A percentile compares a stretch with the other conserved stretches of the same genome.
phyloP scores from a whole-genome alignment of 2,888 invertebrate genomes.

The Lathronympha strigana region DNA sequence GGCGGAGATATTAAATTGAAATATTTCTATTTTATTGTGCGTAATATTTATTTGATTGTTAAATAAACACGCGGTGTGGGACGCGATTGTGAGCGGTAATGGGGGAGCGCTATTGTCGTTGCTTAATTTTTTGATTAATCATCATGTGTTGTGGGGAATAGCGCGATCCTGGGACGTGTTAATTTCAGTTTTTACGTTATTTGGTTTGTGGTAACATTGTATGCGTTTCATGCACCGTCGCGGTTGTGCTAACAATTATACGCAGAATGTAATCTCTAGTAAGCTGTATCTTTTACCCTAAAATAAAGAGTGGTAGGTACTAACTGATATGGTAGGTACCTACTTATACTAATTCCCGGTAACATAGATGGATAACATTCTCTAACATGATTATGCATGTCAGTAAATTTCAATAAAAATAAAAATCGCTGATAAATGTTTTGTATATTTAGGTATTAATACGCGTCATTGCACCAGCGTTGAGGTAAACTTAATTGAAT shows the following conservation, averaged over 20 bases:
- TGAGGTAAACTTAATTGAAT: too few species aligned
- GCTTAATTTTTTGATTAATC: constrained; percentile 85
- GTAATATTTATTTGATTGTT: constrained; percentile 85
- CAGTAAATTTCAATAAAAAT: too few species aligned
- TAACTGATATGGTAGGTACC: too few species aligned
- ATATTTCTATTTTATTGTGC: constrained; percentile 82
- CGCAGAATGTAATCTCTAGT: background rate
- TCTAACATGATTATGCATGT: too few species aligned
- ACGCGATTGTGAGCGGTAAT: constrained; percentile 74
- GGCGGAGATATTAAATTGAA: constrained; percentile 81
- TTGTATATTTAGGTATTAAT: too few species aligned
- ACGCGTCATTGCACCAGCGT: too few species aligned
- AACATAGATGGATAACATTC: too few species aligned
- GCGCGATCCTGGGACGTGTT: constrained; percentile 70
- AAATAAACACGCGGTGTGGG: constrained; percentile 82
- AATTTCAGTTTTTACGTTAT: constrained; percentile 50
- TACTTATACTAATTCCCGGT: too few species aligned
- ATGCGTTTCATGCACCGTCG: background rate
- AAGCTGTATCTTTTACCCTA: background rate
- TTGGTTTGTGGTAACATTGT: constrained; percentile 16
- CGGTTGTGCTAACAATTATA: background rate
- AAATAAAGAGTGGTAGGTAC: too few species aligned
- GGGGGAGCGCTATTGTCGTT: constrained; percentile 76
- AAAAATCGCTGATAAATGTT: too few species aligned
- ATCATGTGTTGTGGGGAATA: constrained; percentile 68